Conservation (phyloP, 2,797 vertebrate genomes). For the Fringilla coelebs region DNA sequence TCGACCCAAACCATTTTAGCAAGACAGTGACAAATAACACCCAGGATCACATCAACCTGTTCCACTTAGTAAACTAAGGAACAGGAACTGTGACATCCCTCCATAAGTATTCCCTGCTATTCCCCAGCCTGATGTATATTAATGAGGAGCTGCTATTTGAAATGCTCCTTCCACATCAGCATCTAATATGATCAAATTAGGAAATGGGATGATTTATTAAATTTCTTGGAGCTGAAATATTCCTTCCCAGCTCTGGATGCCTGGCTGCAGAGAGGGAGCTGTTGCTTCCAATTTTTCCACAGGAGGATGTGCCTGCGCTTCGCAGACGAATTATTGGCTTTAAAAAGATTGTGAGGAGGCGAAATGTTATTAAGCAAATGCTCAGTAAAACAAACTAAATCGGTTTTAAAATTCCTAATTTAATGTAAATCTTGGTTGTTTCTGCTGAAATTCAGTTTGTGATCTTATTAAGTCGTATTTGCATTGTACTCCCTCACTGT, state of each 20-base stretch:
- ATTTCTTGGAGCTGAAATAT: constrained; percentile 82
- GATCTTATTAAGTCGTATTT: constrained; percentile 83
- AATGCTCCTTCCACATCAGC: constrained; percentile 85
- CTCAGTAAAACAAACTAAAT: constrained; percentile 86
- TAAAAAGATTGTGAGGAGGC: constrained; percentile 80
- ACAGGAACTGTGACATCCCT: constrained; percentile 84
- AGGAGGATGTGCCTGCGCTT: constrained; percentile 72
- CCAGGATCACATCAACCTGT: constrained; percentile 86
- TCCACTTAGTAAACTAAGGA: constrained; percentile 86
- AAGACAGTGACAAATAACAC: constrained; percentile 92
- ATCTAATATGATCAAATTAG: constrained; percentile 89
- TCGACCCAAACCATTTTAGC: constrained; percentile 94
- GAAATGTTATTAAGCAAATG: constrained; percentile 87
- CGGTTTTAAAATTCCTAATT: constrained; percentile 83
- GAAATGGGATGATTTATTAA: constrained; percentile 89
- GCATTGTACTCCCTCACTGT: constrained; percentile 76
- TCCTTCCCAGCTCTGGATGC: constrained; percentile 78
- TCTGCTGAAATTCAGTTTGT: constrained; percentile 81
- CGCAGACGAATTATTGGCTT: constrained; percentile 81
- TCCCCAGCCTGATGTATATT: constrained; percentile 88
- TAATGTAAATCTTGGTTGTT: constrained; percentile 85
- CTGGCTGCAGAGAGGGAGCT: constrained; percentile 81
- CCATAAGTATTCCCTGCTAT: constrained; percentile 79
- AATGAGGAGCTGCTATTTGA: constrained; percentile 83
- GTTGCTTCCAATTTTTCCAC: constrained; percentile 83